These are phyloP conservation scores for Urocyon cinereoargenteus DNA, from an alignment of 2,797 vertebrate genomes.

Conservation along the genomic window DNA sequence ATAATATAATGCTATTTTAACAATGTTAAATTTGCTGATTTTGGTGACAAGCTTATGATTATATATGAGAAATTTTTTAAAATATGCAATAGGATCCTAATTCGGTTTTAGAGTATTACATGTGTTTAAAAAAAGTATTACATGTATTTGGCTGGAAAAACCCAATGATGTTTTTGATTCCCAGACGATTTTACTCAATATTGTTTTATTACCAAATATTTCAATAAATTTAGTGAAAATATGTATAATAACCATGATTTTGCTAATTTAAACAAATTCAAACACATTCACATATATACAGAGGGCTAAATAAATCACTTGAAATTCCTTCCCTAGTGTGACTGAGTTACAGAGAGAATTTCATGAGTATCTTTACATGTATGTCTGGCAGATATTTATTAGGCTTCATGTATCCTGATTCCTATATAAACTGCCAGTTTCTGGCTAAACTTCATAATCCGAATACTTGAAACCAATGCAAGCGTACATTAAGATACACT, in stretches of 20 bases:
- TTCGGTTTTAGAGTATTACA: neutral
- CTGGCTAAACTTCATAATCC: neutral
- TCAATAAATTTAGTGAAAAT: neutral
- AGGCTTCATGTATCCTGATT: neutral
- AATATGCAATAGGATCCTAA: neutral
- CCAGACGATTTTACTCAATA: neutral
- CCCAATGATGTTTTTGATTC: neutral
- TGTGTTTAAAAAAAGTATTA: neutral
- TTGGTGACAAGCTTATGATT: neutral
- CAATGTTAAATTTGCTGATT: neutral
- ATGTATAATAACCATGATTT: neutral
- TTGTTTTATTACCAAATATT: neutral
- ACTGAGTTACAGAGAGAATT: neutral
- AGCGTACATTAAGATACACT: neutral
- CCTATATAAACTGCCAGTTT: constrained; percentile 1
- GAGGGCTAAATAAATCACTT: neutral
- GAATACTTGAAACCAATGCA: neutral
- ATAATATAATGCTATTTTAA: neutral
- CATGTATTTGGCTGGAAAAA: neutral
- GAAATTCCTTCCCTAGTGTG: neutral
- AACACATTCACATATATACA: neutral
- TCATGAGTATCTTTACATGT: neutral
- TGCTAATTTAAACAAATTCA: constrained; percentile 6
- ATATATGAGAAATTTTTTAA: neutral
- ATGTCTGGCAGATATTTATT: neutral